These are phyloP conservation scores for Corythucha ciliata DNA, from an alignment of 2,888 invertebrate genomes.

Conservation along the genomic window DNA sequence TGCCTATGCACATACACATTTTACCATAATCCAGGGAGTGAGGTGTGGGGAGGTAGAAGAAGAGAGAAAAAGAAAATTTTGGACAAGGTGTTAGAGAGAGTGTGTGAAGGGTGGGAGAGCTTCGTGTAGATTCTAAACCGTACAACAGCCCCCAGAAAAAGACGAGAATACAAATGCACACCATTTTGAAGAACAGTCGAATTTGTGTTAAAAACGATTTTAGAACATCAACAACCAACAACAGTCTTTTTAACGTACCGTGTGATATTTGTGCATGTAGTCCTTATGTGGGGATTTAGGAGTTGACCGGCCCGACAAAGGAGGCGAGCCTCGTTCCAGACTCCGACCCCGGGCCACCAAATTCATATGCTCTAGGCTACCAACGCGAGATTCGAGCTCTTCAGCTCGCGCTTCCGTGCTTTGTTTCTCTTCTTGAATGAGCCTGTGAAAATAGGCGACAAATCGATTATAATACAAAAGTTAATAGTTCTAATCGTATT, in stretches of 20 bases:
- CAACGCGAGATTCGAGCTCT: constrained; percentile 91
- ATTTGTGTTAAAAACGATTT: not conserved
- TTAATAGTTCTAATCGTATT: no score
- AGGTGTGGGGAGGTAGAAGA: not conserved
- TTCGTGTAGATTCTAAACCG: no score
- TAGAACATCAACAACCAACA: not conserved
- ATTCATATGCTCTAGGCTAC: constrained; percentile 91
- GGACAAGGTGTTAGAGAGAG: not conserved
- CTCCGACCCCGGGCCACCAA: constrained; percentile 63
- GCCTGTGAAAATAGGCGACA: no score
- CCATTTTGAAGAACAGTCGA: not conserved
- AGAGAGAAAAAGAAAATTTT: not conserved
- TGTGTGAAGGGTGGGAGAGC: not conserved
- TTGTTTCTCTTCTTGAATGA: constrained; percentile 90
- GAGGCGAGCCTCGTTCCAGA: constrained; percentile 64
- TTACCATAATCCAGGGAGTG: not conserved
- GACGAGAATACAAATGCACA: no score
- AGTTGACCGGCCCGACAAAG: constrained; percentile 82
- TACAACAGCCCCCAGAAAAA: no score
- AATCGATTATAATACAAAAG: no score
- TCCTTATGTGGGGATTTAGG: constrained; percentile 74
- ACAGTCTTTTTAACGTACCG: constrained; percentile 63
- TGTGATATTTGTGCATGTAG: constrained; percentile 90
- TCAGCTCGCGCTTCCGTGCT: constrained; percentile 94
- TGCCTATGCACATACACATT: constrained; percentile 52